phyloP scores from a whole-genome alignment of 2,113 vertebrate genomes.

The Chaetops frenatus region DNA sequence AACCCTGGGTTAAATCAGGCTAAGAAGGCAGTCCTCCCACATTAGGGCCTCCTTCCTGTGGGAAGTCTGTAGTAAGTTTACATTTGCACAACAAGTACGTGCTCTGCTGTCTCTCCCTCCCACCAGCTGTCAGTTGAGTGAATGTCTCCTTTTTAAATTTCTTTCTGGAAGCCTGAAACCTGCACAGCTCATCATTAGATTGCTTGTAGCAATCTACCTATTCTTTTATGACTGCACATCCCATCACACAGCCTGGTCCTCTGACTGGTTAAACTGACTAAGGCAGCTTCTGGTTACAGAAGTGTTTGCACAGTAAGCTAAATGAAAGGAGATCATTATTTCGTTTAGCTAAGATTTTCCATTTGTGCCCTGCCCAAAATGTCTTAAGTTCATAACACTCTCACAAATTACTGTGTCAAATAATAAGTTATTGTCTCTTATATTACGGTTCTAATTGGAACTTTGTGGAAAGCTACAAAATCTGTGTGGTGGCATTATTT shows the following conservation, averaged over 20 bases:
- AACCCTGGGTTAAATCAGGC: neutral
- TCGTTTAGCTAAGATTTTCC: slow-evolving; percentile 55
- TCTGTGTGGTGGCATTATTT: neutral
- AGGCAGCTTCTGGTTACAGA: slow-evolving; percentile 21
- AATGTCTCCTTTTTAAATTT: neutral
- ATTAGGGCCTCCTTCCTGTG: neutral
- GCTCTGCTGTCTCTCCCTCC: neutral
- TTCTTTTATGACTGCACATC: neutral
- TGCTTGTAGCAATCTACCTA: neutral
- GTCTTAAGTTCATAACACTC: slow-evolving; percentile 52
- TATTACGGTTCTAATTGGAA: neutral
- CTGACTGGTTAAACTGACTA: slow-evolving; percentile 32
- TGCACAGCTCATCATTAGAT: neutral
- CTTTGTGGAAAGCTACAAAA: slow-evolving; percentile 40
- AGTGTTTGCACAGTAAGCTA: neutral
- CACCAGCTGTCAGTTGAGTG: neutral
- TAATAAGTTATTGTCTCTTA: slow-evolving; percentile 48
- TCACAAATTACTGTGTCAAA: neutral
- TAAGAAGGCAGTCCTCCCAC: neutral
- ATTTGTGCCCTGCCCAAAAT: slow-evolving; percentile 47
- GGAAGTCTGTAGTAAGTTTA: slow-evolving; percentile 25
- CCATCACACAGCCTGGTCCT: neutral
- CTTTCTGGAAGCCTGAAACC: neutral
- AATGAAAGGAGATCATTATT: slow-evolving; percentile 69
- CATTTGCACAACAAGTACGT: neutral